Conservation (phyloP, 2,888 invertebrate species). For the Parapristionchus giblindavisi region DNA sequence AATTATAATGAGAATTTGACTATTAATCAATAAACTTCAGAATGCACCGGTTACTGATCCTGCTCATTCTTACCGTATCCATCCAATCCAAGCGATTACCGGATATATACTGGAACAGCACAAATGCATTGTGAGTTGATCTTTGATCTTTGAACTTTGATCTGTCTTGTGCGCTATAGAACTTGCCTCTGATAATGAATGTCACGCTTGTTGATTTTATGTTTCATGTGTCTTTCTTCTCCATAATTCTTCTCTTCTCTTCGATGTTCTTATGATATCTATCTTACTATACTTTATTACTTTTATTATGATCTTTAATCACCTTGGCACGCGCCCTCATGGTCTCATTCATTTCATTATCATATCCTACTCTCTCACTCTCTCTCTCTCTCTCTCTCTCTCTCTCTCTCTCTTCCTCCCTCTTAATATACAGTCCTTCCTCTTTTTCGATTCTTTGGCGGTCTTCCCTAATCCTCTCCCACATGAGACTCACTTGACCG, state of each 20-base stretch:
- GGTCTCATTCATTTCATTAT: constrained; percentile 19
- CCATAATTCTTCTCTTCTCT: too few relatives aligned
- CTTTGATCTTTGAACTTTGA: background rate
- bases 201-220: too few relatives aligned
- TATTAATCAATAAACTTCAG: too few relatives aligned
- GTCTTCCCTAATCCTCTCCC: too few relatives aligned
- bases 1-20: too few relatives aligned
- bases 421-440: background rate
- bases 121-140: constrained; percentile 19
- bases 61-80: too few relatives aligned
- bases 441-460: constrained; percentile 5
- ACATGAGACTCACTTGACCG: too few relatives aligned
- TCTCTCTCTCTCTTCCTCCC: constrained; percentile 16
- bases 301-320: too few relatives aligned
- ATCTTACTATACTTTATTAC: too few relatives aligned
- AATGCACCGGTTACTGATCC: too few relatives aligned
- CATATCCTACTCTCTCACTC: background rate
- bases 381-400: background rate
- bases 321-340: background rate
- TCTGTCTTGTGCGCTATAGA: background rate
- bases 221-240: too few relatives aligned
- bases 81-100: constrained; percentile 1
- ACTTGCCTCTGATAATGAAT: background rate
- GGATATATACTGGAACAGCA: constrained; percentile 27
- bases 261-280: too few relatives aligned